A percentile compares a stretch with the other conserved stretches of the same genome.
These are phyloP conservation scores for Lordiphosa fenestrarum DNA, from an alignment of 2,888 invertebrate species.

Conservation along the genomic window DNA sequence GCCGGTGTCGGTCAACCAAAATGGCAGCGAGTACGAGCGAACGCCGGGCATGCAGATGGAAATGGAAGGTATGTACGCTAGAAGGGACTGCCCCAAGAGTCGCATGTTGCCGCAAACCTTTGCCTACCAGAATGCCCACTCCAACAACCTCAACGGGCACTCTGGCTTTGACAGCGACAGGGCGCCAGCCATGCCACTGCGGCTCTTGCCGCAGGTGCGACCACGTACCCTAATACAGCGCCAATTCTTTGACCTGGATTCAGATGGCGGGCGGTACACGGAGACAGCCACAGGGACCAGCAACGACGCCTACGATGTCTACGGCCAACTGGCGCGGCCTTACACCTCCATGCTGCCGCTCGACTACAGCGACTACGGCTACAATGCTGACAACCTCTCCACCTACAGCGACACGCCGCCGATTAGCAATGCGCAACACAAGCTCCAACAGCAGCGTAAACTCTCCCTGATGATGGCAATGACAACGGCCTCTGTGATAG, in stretches of 20 bases:
- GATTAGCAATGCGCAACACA: slow-evolving; percentile 44
- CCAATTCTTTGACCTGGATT: slow-evolving; percentile 48
- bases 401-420: slow-evolving; percentile 67
- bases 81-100: slow-evolving; percentile 37
- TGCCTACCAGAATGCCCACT: slow-evolving; percentile 34
- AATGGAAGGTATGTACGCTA: slow-evolving; percentile 69
- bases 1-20: slow-evolving; percentile 69
- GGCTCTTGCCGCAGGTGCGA: slow-evolving; percentile 61
- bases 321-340: slow-evolving; percentile 51
- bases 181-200: slow-evolving; percentile 76
- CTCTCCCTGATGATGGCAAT: slow-evolving; percentile 72
- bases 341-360: slow-evolving; percentile 74
- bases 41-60: not conserved
- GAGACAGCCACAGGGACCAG: slow-evolving; percentile 36
- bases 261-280: slow-evolving; percentile 24
- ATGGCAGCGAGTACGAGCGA: slow-evolving; percentile 53
- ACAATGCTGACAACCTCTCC: slow-evolving; percentile 58
- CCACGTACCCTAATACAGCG: slow-evolving; percentile 25
- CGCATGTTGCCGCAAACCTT: slow-evolving; percentile 62
- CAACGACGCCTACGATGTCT: slow-evolving; percentile 40
- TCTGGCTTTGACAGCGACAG: slow-evolving; percentile 81
- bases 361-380: slow-evolving; percentile 85
- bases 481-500: slow-evolving; percentile 78
- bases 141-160: slow-evolving; percentile 40
- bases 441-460: slow-evolving; percentile 61